phyloP scores from a whole-genome alignment of 2,888 invertebrate species.

The Lymantria dispar region DNA sequence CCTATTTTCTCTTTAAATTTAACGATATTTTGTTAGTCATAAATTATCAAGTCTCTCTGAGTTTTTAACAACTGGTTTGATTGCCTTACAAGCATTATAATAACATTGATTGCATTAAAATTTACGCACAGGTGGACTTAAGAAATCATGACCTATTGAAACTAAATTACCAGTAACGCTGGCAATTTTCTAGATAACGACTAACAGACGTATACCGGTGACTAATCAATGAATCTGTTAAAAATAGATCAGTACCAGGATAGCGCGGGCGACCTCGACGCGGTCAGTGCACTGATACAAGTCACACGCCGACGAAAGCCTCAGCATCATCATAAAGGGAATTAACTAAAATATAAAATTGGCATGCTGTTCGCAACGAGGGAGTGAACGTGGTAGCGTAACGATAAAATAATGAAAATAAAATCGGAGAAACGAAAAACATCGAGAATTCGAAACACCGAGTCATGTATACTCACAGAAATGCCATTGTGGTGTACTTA shows the following conservation, averaged over 20 bases:
- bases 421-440: slow-evolving; percentile 67
- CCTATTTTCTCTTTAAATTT: slow-evolving; percentile 42
- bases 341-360: slow-evolving; percentile 75
- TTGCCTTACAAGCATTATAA: background rate
- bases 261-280: slow-evolving; percentile 73
- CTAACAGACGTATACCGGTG: slow-evolving; percentile 14
- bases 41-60: background rate
- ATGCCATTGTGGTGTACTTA: slow-evolving; percentile 59
- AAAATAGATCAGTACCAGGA: slow-evolving; percentile 78
- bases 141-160: background rate
- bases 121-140: background rate
- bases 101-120: background rate
- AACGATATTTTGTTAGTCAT: background rate
- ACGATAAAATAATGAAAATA: slow-evolving; percentile 67
- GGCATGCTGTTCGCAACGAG: slow-evolving; percentile 82
- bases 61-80: background rate
- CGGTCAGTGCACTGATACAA: slow-evolving; percentile 75
- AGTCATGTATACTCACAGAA: slow-evolving; percentile 70
- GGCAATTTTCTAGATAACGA: slow-evolving; percentile 6
- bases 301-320: slow-evolving; percentile 83
- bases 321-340: slow-evolving; percentile 76
- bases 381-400: slow-evolving; percentile 81
- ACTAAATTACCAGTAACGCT: slow-evolving; percentile 2
- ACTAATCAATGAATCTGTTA: slow-evolving; percentile 37
- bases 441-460: slow-evolving; percentile 62